These are phyloP conservation scores for Oryzias celebensis DNA, from an alignment of 2,113 vertebrate species.

Conservation along the genomic window DNA sequence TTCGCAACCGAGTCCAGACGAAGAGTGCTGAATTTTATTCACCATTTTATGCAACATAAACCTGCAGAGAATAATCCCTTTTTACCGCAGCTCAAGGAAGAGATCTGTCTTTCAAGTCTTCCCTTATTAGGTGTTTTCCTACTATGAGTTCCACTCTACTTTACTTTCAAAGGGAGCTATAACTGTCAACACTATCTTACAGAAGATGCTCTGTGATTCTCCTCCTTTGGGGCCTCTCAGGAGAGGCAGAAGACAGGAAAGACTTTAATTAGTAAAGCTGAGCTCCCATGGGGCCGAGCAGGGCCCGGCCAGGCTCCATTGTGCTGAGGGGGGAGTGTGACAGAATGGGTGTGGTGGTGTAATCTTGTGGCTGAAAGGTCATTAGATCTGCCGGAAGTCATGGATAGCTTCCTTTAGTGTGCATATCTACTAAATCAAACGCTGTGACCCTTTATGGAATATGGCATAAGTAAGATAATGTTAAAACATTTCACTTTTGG, in stretches of 20 bases:
- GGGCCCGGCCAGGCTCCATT: slow-evolving; percentile 17
- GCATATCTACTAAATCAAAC: slow-evolving; percentile 1
- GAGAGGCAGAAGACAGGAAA: slow-evolving; percentile 61
- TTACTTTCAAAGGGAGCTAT: not conserved
- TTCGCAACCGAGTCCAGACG: not conserved
- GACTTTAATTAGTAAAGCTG: slow-evolving; percentile 46
- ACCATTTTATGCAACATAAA: not conserved
- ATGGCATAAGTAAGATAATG: too few species aligned
- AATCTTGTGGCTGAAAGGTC: slow-evolving; percentile 42
- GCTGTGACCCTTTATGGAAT: too few species aligned
- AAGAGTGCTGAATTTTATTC: slow-evolving; percentile 9
- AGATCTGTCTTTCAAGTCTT: not conserved
- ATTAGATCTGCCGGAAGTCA: slow-evolving; percentile 9
- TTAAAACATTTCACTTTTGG: too few species aligned
- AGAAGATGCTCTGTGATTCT: slow-evolving; percentile 24
- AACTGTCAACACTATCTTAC: slow-evolving; percentile 10
- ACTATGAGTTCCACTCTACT: not conserved
- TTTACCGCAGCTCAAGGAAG: not conserved
- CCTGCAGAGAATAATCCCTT: not conserved
- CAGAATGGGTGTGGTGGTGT: slow-evolving; percentile 24
- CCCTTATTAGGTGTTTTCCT: not conserved
- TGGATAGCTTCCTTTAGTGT: slow-evolving; percentile 56
- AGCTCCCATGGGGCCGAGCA: slow-evolving; percentile 40
- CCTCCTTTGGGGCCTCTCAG: slow-evolving; percentile 25
- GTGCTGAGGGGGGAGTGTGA: slow-evolving; percentile 8